Percentiles rank a stretch among this genome's conserved stretches.
phyloP scores from a whole-genome alignment of 2,797 vertebrate species.

The Acrocephalus scirpaceus region DNA sequence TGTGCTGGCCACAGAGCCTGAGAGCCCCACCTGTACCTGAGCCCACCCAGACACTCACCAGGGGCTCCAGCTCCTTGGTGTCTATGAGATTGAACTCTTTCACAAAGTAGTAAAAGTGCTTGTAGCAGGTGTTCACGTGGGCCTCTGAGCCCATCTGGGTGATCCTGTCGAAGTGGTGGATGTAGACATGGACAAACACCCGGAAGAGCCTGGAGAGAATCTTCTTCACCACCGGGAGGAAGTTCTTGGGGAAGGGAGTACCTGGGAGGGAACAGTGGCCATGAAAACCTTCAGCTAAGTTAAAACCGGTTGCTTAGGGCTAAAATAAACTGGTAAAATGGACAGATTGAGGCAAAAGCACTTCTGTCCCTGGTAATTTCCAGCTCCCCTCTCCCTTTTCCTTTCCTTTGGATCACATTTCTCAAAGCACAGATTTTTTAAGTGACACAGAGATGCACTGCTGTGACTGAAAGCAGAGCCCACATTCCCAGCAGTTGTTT shows the following conservation, averaged over 20 bases:
- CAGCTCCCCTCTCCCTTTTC: not conserved
- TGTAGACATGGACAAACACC: conserved; percentile 98
- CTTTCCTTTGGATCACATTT: not conserved
- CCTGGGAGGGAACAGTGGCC: conserved; percentile 72
- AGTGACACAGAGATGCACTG: not conserved
- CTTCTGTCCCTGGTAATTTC: not conserved
- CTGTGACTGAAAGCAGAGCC: not conserved
- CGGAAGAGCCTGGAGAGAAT: conserved; percentile 96
- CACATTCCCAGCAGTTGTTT: not conserved
- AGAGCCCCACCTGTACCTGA: not conserved
- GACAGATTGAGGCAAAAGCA: not conserved
- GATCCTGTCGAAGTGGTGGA: conserved; percentile 97
- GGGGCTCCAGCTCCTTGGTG: conserved; percentile 96
- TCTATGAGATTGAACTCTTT: conserved; percentile 94
- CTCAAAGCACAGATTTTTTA: not conserved
- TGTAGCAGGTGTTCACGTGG: conserved; percentile 99
- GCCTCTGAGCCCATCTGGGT: conserved; percentile 96
- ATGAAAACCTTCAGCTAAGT: rapidly evolving
- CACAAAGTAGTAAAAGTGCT: conserved; percentile 98
- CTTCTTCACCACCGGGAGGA: conserved; percentile 95
- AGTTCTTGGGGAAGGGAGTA: conserved; percentile 97
- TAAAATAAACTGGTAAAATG: not conserved
- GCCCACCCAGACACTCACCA: conserved; percentile 82
- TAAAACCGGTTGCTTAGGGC: not conserved
- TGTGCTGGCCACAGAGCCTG: not conserved